Base-by-base conservation (phyloP, 2,888 invertebrate genomes). In the Dicyrtomina minuta region DNA sequence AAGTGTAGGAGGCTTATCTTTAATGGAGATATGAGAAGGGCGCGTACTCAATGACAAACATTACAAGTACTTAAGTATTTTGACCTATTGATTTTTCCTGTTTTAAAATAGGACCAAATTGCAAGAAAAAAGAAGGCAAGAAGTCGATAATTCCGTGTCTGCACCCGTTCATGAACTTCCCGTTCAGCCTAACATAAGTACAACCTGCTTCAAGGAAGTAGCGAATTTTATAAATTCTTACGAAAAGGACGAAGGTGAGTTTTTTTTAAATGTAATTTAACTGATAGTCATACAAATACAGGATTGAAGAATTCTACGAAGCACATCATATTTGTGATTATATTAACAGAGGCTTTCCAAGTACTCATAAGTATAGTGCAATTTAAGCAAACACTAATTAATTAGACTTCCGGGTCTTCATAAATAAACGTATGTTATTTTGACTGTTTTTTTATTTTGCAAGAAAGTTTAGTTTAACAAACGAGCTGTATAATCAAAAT, bases 171-270 rank as follows among this genome's bases (percentile, higher is more conserved):
- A 46, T 22, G 53, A 53, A 24, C 41, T 22, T 2, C 26, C 24
- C 10, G 13, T 13, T 55, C 13, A 39, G 10, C 62, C 62, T 27
- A 49, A 62, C 27, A 46, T 49, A 33, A 62, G 46, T 62, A 27
- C 62, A 20, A 49, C 27, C n/a, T 62, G 22, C n/a, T 62, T 62
- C 49, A 46, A 62, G 27, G 49, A 62, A 46, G 33, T 62, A 49
- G 44, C 62, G 24, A 27, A 6, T 20, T 62, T 62, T 49, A 10
- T 49, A 46, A 46, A 62, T 24, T 46, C 62, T 8, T 49, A 62
- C 17, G 33, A 33, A 26, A 27, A 62, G 27, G 49, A 62, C 5
- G 27, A 22, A 33, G 62, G 62, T 62, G 41, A 61, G 61, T 43
- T 12, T 33, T 33, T 3, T 33, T n/a, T n/a, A n/a, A n/a, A n/a